Evolutionary conservation across 2,888 invertebrate species (phyloP).

Genomic region (Drosophila greeni): DNA sequence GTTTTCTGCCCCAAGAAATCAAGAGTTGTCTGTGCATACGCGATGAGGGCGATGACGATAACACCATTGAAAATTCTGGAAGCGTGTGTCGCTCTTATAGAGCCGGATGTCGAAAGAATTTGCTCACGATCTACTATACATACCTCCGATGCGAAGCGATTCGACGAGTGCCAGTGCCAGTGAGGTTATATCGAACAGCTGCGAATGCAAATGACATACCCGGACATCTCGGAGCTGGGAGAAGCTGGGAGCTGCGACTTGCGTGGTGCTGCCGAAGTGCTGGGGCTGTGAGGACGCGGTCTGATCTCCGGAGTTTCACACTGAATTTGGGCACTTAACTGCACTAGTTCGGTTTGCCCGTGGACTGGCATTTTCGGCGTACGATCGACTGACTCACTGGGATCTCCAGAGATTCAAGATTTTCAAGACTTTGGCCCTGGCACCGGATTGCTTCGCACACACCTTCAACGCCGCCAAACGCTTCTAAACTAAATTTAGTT

Average conservation of each 20-base stretch:
- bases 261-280: constrained; percentile 6
- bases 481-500: constrained; percentile 79
- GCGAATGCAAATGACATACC: constrained; percentile 62
- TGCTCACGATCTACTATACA: constrained; percentile 40
- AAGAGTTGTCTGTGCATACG: constrained; percentile 59
- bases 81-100: constrained; percentile 45
- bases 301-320: constrained; percentile 17
- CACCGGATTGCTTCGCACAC: constrained; percentile 72
- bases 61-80: constrained; percentile 61
- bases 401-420: constrained; percentile 24
- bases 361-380: constrained; percentile 1
- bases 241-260: constrained; percentile 1
- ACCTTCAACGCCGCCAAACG: constrained; percentile 78
- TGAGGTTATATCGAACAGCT: constrained; percentile 53
- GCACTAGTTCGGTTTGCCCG: constrained; percentile 17
- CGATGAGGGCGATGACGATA: constrained; percentile 50
- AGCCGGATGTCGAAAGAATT: constrained; percentile 57
- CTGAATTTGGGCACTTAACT: constrained; percentile 32
- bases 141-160: constrained; percentile 25
- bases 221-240: constrained; percentile 22
- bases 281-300: constrained; percentile 24
- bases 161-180: constrained; percentile 13
- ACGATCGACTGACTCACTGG: constrained; percentile 4
- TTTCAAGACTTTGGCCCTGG: constrained; percentile 48
- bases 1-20: constrained; percentile 45